Percentiles rank a stretch among this genome's conserved stretches.
These are phyloP conservation scores for Anhinga anhinga DNA, from an alignment of 2,113 vertebrate genomes.

Conservation along the genomic window DNA sequence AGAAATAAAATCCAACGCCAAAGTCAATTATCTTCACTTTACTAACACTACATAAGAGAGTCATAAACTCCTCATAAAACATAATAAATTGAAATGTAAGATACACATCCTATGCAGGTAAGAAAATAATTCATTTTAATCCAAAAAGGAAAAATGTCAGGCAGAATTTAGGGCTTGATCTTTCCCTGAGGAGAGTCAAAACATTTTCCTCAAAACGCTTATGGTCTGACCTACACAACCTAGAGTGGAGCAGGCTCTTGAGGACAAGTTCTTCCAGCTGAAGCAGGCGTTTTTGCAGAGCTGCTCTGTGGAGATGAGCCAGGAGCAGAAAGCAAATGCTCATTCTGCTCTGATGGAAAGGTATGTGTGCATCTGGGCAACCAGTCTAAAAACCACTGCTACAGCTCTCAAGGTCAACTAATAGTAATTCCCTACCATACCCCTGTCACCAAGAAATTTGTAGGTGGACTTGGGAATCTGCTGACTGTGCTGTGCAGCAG, in stretches of 20 bases:
- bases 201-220: not conserved
- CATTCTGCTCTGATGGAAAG: not conserved
- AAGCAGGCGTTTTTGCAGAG: not conserved
- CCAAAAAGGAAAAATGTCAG: not conserved
- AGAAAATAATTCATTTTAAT: not conserved
- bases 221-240: not conserved
- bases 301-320: not conserved
- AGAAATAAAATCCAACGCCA: constrained; percentile 1
- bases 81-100: constrained; percentile 16
- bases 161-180: not conserved
- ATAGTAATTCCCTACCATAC: not conserved
- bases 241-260: not conserved
- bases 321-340: not conserved
- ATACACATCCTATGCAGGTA: not conserved
- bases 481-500: not conserved
- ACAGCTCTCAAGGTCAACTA: not conserved
- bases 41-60: not conserved
- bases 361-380: not conserved
- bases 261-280: not conserved
- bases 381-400: not conserved
- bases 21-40: constrained; percentile 9
- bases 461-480: rapidly evolving
- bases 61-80: not conserved
- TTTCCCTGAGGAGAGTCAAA: not conserved
- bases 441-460: not conserved